Evolutionary conservation across 1,140 invertebrate species (phyloP).

Genomic region (Pantala flavescens): DNA sequence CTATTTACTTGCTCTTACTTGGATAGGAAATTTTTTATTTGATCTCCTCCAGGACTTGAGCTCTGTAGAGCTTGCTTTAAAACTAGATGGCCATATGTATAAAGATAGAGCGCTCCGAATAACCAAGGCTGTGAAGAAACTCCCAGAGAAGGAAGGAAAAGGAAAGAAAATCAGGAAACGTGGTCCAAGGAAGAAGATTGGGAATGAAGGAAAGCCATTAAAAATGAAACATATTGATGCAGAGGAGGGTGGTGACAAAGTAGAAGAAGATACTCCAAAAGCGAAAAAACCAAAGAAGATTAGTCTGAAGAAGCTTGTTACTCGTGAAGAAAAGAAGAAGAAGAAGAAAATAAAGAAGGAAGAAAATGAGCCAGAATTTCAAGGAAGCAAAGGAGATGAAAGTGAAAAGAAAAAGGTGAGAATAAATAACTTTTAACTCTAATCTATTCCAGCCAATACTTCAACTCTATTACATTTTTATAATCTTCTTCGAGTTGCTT

Average conservation of each 20-base stretch:
- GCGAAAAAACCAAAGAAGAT: conserved; percentile 28
- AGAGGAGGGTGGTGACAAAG: background rate
- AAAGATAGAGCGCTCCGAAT: conserved; percentile 37
- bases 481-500: no score
- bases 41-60: conserved; percentile 35
- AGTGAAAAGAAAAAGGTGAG: conserved; percentile 19
- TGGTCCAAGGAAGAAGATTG: conserved; percentile 24
- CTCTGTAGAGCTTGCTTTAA: conserved; percentile 48
- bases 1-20: no score
- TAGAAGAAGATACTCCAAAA: conserved; percentile 25
- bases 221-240: background rate
- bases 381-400: background rate
- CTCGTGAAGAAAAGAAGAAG: conserved; percentile 27
- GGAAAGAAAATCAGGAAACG: conserved; percentile 21
- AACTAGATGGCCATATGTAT: conserved; percentile 40
- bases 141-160: conserved; percentile 15
- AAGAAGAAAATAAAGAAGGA: conserved; percentile 26
- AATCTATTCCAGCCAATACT: no score
- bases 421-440: no score
- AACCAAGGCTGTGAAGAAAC: conserved; percentile 20
- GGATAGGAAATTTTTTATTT: no score
- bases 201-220: conserved; percentile 24
- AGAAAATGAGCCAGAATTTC: background rate
- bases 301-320: conserved; percentile 16
- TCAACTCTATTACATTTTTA: no score